Evolutionary conservation across 2,797 vertebrate species (phyloP).

Genomic region (Microctenopoma lineatum): DNA sequence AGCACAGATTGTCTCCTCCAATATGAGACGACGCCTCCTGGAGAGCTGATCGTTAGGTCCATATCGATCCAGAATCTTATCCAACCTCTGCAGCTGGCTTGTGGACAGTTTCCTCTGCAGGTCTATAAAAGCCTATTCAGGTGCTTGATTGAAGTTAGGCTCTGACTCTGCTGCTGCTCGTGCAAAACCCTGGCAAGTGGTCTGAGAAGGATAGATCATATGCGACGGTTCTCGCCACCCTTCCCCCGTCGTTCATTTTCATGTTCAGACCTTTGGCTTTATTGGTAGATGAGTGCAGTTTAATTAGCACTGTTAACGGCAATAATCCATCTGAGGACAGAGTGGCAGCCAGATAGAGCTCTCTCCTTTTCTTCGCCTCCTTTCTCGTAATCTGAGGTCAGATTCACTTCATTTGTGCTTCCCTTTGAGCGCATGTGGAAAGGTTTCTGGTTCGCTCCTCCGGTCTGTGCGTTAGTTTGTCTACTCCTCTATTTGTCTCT

Average conservation of each 20-base stretch:
- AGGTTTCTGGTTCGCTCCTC: neutral
- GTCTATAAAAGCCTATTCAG: neutral
- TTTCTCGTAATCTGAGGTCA: conserved; percentile 33
- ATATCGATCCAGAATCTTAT: conserved; percentile 55
- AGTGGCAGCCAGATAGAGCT: conserved; percentile 22
- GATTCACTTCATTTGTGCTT: neutral
- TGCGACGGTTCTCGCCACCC: conserved; percentile 24
- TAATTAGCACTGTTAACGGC: conserved; percentile 74
- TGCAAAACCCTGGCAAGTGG: conserved; percentile 28
- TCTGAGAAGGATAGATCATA: conserved; percentile 53
- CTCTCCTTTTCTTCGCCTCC: neutral
- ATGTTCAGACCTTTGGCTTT: conserved; percentile 62
- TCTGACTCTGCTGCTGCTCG: conserved; percentile 4
- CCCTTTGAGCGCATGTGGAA: neutral
- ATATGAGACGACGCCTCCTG: conserved; percentile 10
- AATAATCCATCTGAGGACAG: conserved; percentile 64
- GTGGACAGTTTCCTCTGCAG: neutral
- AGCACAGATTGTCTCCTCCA: conserved; percentile 6
- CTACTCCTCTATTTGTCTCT: neutral
- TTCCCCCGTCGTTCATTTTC: conserved; percentile 51
- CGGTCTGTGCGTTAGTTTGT: neutral
- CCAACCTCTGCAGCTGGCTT: conserved; percentile 36
- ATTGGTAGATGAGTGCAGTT: conserved; percentile 65
- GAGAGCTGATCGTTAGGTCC: conserved; percentile 1
- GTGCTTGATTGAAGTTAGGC: neutral